Percentiles rank a stretch among this genome's conserved stretches.
Conservation (phyloP, 2,113 vertebrate genomes). For the Microtus montanus region DNA sequence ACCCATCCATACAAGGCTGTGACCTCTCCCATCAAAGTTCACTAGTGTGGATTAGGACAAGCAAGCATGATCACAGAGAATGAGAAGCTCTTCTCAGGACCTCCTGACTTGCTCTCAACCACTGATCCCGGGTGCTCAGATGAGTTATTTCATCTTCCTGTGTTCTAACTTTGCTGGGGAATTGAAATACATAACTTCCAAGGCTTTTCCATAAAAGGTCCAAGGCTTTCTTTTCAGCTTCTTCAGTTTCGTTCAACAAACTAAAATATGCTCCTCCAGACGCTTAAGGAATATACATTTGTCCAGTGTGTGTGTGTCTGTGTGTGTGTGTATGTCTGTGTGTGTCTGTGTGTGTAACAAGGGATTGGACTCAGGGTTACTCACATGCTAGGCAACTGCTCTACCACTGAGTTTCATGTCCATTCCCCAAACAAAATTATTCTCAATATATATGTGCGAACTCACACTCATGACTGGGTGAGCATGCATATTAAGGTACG, state of each 20-base stretch:
- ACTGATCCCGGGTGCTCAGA: neutral
- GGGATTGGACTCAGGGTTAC: neutral
- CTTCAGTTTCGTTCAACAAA: neutral
- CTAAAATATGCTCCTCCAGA: neutral
- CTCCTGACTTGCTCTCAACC: neutral
- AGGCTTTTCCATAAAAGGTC: neutral
- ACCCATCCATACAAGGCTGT: neutral
- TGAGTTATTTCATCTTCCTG: neutral
- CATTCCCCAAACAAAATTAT: neutral
- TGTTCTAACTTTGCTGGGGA: neutral
- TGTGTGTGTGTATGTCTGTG: no score
- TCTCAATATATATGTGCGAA: neutral
- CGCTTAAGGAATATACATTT: conserved; percentile 3
- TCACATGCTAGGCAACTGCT: neutral
- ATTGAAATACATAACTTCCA: neutral
- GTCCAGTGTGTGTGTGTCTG: neutral
- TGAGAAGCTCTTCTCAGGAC: neutral
- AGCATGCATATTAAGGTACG: neutral
- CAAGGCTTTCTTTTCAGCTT: neutral
- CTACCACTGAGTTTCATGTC: neutral
- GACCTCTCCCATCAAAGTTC: neutral
- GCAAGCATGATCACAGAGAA: neutral
- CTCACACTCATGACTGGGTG: neutral
- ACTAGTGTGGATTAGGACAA: neutral
- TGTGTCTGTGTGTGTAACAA: neutral